Base-by-base conservation (phyloP, 2,113 vertebrate genomes). In the Dasyurus viverrinus region DNA sequence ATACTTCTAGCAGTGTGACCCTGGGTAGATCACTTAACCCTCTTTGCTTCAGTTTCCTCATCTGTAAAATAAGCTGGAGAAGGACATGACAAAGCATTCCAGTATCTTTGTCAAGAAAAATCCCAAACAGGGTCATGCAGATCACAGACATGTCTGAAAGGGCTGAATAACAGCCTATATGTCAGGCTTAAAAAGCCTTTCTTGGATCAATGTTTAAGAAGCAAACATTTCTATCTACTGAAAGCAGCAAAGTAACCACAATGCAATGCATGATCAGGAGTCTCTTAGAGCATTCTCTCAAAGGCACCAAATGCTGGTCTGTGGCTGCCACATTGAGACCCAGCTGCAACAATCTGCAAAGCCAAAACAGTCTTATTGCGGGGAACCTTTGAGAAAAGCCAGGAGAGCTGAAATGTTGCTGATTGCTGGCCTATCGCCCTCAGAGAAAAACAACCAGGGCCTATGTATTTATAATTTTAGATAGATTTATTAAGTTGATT, bases 301-400 rank as follows among this genome's bases (percentile, higher is more conserved):
- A 93, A 97, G 42, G 27, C 53, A 95, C 36, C 22, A 30, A n/a
- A 91, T 84, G 96, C 96, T 97, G 30, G 93, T n/a, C 89, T 76
- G 55, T 27, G n/a, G 91, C 36, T 90, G 42, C 94, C 48, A 1
- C 84, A 91, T 48, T 76, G 36, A 90, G 93, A 95, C 68, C 60
- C 90, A 11, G 27, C 96, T 96, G 89, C 23, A 91, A 91, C 26
- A 91, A 94, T 14, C 92, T 93, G 42, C 19, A 92, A 92, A 97
- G 93, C 23, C 24, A 76, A 89, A 92, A 84, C 93, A 94, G 97
- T 97, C 36, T 98, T 93, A 90, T 84, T 68, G 30, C 36, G 36
- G 92, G 84, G 89, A 90, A 94, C 95, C 95, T 97, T 68, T 97
- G 96, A 98, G 96, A 97, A 98, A 98, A 92, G 89, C 53, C 96